These are phyloP conservation scores for Esox lucius DNA, from an alignment of 2,797 vertebrate genomes.

Conservation along the genomic window DNA sequence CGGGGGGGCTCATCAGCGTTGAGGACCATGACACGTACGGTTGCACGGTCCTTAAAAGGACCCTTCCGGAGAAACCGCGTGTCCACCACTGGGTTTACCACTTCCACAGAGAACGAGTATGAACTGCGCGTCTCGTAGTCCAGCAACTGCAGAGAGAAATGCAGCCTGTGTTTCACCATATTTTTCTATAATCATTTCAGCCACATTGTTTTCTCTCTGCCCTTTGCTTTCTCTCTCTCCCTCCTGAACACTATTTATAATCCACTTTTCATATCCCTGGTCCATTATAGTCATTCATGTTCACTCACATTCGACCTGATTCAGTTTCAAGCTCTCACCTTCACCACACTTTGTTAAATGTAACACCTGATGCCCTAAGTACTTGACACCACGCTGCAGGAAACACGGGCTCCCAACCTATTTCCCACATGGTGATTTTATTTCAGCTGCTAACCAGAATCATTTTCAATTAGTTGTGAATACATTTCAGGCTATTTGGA, in stretches of 20 bases:
- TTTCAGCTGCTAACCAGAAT: constrained; percentile 18
- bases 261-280: constrained; percentile 15
- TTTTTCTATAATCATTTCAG: background rate
- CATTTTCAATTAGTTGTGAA: constrained; percentile 48
- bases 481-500: constrained; percentile 22
- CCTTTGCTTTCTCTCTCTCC: constrained; percentile 17
- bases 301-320: constrained; percentile 10
- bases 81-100: constrained; percentile 82
- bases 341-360: constrained; percentile 37
- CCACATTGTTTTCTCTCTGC: background rate
- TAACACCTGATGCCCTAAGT: constrained; percentile 21
- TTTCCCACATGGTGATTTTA: constrained; percentile 30
- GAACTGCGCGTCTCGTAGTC: constrained; percentile 84
- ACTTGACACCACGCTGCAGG: constrained; percentile 20
- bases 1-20: constrained; percentile 86
- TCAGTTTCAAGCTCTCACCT: constrained; percentile 24
- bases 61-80: constrained; percentile 82
- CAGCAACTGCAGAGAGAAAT: constrained; percentile 65
- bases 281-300: constrained; percentile 12
- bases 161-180: constrained; percentile 21
- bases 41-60: constrained; percentile 87
- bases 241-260: constrained; percentile 2
- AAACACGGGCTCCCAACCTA: constrained; percentile 28
- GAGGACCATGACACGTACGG: constrained; percentile 81
- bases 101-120: constrained; percentile 85